Evolutionary conservation across 2,113 vertebrate species (phyloP).

Genomic region (Pionites leucogaster): DNA sequence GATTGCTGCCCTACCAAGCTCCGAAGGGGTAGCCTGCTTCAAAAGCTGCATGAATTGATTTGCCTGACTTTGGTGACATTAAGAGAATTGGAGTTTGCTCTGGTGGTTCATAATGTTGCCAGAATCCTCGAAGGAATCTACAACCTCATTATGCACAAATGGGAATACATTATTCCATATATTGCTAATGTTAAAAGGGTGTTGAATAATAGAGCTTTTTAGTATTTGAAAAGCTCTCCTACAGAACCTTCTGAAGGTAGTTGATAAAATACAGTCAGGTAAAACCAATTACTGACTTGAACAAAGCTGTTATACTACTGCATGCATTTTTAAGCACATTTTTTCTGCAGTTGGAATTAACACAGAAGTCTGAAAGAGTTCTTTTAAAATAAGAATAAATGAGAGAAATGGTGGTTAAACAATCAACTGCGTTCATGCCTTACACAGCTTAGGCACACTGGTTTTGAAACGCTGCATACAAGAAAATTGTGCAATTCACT

Average conservation of each 20-base stretch:
- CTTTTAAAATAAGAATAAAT: background rate
- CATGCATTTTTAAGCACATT: conserved; percentile 24
- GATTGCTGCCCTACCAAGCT: background rate
- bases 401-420: background rate
- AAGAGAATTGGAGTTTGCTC: conserved; percentile 22
- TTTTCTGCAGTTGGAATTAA: background rate
- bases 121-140: conserved; percentile 67
- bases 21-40: background rate
- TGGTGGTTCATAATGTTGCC: conserved; percentile 39
- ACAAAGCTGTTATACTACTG: background rate
- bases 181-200: conserved; percentile 52
- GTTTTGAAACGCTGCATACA: background rate
- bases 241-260: conserved; percentile 21
- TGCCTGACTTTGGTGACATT: conserved; percentile 43
- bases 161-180: conserved; percentile 38
- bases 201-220: conserved; percentile 51
- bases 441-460: background rate
- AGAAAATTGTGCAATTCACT: conserved; percentile 35
- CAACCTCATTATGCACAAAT: conserved; percentile 60
- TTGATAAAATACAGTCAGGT: conserved; percentile 56
- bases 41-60: conserved; percentile 50
- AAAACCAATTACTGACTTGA: conserved; percentile 50
- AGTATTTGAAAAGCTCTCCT: conserved; percentile 63
- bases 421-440: background rate
- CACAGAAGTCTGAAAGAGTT: background rate